A percentile compares a stretch with the other conserved stretches of the same genome.
Evolutionary conservation across 2,888 invertebrate genomes (phyloP).

Genomic region (Anorthoa munda): DNA sequence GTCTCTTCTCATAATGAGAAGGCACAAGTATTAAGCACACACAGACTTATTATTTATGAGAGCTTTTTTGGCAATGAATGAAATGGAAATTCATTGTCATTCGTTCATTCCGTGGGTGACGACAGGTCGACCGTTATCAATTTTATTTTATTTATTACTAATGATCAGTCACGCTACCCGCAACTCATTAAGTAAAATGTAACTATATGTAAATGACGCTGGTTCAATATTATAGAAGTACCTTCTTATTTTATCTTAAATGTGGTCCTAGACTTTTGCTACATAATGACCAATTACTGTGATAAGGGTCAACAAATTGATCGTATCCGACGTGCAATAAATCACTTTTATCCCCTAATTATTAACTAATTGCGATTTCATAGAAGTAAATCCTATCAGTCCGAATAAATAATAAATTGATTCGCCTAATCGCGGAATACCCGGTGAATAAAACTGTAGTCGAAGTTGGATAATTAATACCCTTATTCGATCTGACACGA

Average conservation of each 20-base stretch:
- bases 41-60: too few species aligned
- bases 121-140: conserved; percentile 5
- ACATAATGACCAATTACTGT: background rate
- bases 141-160: conserved; percentile 9
- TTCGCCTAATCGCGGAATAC: conserved; percentile 15
- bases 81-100: conserved; percentile 4
- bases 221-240: background rate
- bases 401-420: conserved; percentile 36
- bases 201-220: conserved; percentile 5
- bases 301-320: background rate
- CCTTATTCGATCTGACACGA: conserved; percentile 40
- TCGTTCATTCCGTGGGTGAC: background rate
- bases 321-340: background rate
- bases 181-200: background rate
- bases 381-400: background rate
- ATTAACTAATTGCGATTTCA: conserved; percentile 8
- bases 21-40: background rate
- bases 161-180: conserved; percentile 1
- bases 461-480: conserved; percentile 37
- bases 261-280: background rate
- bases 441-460: conserved; percentile 32
- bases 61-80: background rate
- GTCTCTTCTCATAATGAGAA: background rate
- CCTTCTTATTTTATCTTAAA: background rate
- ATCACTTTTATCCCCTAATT: background rate